Conservation (phyloP, 2,113 vertebrate species). For the Collichthys lucidus region DNA sequence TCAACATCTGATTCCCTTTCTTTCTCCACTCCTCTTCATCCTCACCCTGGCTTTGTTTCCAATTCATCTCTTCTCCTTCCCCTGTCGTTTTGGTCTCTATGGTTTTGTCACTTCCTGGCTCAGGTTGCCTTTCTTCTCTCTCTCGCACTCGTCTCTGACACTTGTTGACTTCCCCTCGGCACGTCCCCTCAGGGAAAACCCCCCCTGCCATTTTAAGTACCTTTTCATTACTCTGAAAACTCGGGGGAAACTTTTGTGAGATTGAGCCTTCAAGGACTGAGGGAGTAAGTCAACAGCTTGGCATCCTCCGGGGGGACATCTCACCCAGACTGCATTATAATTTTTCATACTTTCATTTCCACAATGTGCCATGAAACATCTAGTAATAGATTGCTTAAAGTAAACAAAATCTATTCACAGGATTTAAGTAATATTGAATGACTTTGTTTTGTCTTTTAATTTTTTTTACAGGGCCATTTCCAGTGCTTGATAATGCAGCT, state of each 20-base stretch:
- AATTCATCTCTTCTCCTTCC: slow-evolving; percentile 10
- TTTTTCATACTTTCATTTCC: not conserved
- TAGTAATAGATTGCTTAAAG: not conserved
- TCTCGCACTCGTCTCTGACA: slow-evolving; percentile 45
- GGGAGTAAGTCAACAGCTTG: slow-evolving; percentile 23
- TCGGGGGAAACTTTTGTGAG: slow-evolving; percentile 37
- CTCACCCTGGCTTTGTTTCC: not conserved
- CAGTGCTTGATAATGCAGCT: not conserved
- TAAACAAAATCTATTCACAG: no score
- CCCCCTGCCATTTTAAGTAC: slow-evolving; percentile 22
- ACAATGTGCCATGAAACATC: not conserved
- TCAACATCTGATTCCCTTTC: not conserved
- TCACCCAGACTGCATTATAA: not conserved
- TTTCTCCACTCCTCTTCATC: not conserved
- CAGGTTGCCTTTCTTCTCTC: slow-evolving; percentile 30
- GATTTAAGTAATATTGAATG: not conserved
- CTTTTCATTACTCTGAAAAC: slow-evolving; percentile 57
- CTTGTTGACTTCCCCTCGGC: slow-evolving; percentile 55
- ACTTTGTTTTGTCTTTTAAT: not conserved
- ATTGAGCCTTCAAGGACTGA: slow-evolving; percentile 25
- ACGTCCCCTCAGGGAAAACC: slow-evolving; percentile 52
- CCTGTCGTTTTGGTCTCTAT: not conserved
- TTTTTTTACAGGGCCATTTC: not conserved
- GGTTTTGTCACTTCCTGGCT: not conserved
- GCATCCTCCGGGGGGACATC: not conserved